These are phyloP conservation scores for Cremastinae sp. DNA, from an alignment of 2,888 invertebrate species.

Conservation along the genomic window DNA sequence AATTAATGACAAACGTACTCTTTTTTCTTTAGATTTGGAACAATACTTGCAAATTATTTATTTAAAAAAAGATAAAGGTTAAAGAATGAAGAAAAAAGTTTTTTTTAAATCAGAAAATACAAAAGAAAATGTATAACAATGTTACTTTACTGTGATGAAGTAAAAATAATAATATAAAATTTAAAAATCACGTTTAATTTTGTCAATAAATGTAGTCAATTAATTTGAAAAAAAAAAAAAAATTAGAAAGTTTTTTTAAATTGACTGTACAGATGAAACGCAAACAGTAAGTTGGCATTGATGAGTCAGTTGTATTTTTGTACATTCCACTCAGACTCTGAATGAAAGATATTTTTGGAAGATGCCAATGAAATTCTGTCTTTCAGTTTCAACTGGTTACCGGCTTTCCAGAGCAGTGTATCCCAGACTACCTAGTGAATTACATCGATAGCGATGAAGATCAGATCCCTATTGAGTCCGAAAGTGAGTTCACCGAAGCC, in stretches of 20 bases:
- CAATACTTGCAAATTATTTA: no score
- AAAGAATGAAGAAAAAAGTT: no score
- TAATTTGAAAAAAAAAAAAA: no score
- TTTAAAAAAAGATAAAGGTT: no score
- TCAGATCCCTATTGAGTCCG: slow-evolving; percentile 79
- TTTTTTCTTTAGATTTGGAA: no score
- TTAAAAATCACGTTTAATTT: no score
- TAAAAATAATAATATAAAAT: no score
- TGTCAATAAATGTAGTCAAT: no score
- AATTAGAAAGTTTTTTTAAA: neutral
- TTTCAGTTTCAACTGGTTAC: neutral
- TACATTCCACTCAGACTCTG: neutral
- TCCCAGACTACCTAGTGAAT: slow-evolving; percentile 78
- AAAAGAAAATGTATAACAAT: no score
- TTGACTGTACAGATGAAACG: neutral
- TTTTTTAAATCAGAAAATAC: no score
- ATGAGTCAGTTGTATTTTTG: slow-evolving; percentile 41
- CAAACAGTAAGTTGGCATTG: neutral
- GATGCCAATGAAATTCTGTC: neutral
- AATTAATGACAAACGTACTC: no score
- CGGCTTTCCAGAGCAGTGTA: slow-evolving; percentile 15
- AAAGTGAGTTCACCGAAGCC: slow-evolving; percentile 80
- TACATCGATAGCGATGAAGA: slow-evolving; percentile 79
- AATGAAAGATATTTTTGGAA: slow-evolving; percentile 28
- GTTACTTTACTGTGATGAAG: no score